These are phyloP conservation scores for Platerodrilus igneus DNA, from an alignment of 2,888 invertebrate species.

Conservation along the genomic window DNA sequence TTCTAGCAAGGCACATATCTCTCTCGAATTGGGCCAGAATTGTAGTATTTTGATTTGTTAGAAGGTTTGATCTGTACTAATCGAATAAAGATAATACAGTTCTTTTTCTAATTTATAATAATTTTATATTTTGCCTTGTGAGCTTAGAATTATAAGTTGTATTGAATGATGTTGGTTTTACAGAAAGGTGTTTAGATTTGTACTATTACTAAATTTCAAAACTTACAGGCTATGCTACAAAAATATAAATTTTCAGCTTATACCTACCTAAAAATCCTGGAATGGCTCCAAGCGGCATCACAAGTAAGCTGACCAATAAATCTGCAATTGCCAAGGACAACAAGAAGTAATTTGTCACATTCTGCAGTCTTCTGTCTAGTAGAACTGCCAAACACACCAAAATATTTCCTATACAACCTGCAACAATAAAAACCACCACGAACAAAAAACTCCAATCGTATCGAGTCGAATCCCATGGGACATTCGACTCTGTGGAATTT, in stretches of 20 bases:
- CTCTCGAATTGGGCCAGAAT: no score
- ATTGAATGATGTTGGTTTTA: no score
- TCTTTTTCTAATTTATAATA: no score
- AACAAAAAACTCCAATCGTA: slow-evolving; percentile 83
- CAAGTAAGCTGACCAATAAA: slow-evolving; percentile 85
- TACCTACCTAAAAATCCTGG: slow-evolving; percentile 88
- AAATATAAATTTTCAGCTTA: neutral
- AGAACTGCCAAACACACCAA: slow-evolving; percentile 91
- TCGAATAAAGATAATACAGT: no score
- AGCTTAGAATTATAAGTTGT: no score
- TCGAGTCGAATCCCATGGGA: slow-evolving; percentile 30
- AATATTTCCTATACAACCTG: slow-evolving; percentile 86
- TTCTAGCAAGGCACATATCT: no score
- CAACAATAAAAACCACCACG: slow-evolving; percentile 79
- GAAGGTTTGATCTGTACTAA: no score
- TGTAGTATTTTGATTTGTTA: no score
- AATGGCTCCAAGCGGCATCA: slow-evolving; percentile 94
- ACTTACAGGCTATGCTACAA: no score
- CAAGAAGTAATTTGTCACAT: slow-evolving; percentile 93
- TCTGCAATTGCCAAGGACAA: slow-evolving; percentile 91
- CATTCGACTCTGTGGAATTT: slow-evolving; percentile 17
- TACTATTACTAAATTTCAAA: no score
- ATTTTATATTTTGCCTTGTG: no score
- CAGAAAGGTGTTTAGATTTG: no score
- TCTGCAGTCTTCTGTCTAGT: slow-evolving; percentile 84